Percentiles rank a stretch among this genome's conserved stretches.
phyloP scores from a whole-genome alignment of 2,797 vertebrate species.

The Chiloscyllium punctatum region DNA sequence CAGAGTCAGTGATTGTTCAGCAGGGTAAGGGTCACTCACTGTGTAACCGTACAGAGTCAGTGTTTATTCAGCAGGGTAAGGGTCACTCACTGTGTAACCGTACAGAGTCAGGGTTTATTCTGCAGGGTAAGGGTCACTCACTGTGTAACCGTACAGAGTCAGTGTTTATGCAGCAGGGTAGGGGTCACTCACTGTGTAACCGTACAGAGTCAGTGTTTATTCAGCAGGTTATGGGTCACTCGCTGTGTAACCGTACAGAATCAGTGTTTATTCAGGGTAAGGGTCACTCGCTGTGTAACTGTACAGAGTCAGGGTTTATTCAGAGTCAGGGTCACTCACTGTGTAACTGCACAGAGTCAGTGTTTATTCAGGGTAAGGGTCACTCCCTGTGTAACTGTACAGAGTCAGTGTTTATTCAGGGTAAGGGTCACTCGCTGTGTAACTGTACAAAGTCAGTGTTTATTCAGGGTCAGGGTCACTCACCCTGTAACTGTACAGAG shows the following conservation, averaged over 20 bases:
- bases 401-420: neutral
- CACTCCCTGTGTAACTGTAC: too few relatives aligned
- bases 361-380: neutral
- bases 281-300: too few relatives aligned
- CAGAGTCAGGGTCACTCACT: neutral
- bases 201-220: neutral
- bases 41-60: neutral
- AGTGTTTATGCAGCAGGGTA: neutral
- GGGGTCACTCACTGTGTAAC: too few relatives aligned
- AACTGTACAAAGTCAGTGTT: neutral
- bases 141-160: neutral
- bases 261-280: neutral
- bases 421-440: too few relatives aligned
- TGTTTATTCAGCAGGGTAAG: neutral
- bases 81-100: too few relatives aligned
- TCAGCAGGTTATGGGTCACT: neutral
- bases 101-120: neutral
- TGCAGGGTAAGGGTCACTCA: neutral
- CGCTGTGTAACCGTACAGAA: too few relatives aligned
- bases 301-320: neutral
- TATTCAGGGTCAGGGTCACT: neutral
- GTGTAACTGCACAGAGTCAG: neutral
- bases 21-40: too few relatives aligned
- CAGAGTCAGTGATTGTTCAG: neutral
- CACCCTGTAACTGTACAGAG: too few relatives aligned